phyloP scores from a whole-genome alignment of 2,113 vertebrate genomes.

The Ovis canadensis region DNA sequence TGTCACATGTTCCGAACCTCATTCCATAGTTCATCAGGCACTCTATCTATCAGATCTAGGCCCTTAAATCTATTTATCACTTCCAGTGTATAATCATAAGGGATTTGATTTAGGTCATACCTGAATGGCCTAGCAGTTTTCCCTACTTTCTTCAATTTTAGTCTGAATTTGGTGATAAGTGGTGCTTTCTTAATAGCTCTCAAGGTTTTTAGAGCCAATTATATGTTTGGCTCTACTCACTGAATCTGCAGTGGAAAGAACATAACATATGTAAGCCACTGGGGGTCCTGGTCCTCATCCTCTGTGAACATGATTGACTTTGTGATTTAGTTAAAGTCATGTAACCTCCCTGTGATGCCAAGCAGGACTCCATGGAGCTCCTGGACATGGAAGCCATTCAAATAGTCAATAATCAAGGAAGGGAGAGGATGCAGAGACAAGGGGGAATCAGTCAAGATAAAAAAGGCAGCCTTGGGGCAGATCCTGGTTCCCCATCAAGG shows the following conservation, averaged over 20 bases:
- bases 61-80: no score
- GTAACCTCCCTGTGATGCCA: background rate
- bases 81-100: no score
- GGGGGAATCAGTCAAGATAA: background rate
- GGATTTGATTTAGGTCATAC: no score
- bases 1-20: no score
- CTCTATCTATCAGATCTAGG: no score
- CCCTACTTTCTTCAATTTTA: no score
- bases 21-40: no score
- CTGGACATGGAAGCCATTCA: background rate
- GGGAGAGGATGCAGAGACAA: background rate
- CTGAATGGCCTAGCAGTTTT: no score
- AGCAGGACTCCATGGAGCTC: background rate
- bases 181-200: background rate
- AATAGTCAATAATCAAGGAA: background rate
- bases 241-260: background rate
- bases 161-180: no score
- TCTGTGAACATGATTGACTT: background rate
- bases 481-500: background rate
- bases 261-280: accelerated
- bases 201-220: background rate
- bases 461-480: background rate
- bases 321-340: no score
- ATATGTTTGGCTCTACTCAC: accelerated
- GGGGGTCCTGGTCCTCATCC: background rate